Evolutionary conservation across 2,888 invertebrate genomes (phyloP), one percentile per base, ranked within the genome.

Genomic region (Rhagium mordax): DNA sequence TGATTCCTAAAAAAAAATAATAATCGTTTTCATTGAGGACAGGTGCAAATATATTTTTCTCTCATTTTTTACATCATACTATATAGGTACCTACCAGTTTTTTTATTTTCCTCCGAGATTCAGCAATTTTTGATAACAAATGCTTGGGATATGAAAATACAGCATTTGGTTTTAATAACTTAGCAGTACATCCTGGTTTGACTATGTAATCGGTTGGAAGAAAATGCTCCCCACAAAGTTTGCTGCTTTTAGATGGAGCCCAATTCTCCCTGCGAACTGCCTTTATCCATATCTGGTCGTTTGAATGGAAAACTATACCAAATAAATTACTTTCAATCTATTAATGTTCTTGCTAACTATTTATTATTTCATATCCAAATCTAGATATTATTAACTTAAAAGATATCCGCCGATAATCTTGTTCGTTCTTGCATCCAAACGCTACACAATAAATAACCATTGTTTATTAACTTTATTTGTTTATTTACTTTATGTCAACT

Each of bases 211-310:
- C 71, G 10, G 49, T 59, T 59, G 49, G 48, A 27, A 71, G 51
- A 60, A 71, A 80, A 77, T 81, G 81, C 24, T 64, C 60, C 3
- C 76, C 70, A 78, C 80, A 80, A 41, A 79, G 29, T 69, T 68
- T 76, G 59, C 79, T 79, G 13, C 59, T 70, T 67, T 73, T 75
- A 3, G 79, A 78, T 29, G 78, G 80, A 18, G 16, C 51, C 81
- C 81, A 81, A 61, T 81, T 74, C 29, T 78, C 76, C 57, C 78
- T 75, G 24, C 77, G 66, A 47, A 79, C 33, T 33, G n/a, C 33
- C 33, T 33, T 13, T 33, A 33, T 33, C 33, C 33, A 33, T 33
- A 33, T 4, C 27, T 68, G n/a, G n/a, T n/a, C 55, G 55, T 55
- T 55, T 55, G 20, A 55, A 55, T 55, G 18, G 55, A 55, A 20